Percentiles rank a stretch among this genome's conserved stretches.
Conservation (phyloP, 2,888 invertebrate genomes). For the Tenthredo notha region DNA sequence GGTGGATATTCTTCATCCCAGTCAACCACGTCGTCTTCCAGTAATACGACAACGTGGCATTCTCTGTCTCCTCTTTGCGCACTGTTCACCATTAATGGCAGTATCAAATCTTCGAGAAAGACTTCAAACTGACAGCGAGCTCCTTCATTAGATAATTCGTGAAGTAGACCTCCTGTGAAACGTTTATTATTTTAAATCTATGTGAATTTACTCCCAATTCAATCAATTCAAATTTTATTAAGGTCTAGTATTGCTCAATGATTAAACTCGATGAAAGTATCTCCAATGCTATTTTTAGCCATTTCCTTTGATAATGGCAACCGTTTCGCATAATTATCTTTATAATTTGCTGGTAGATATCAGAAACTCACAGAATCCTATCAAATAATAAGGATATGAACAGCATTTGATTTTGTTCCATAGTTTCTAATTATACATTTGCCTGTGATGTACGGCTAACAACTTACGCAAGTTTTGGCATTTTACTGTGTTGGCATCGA, state of each 20-base stretch:
- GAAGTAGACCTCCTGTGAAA: conserved; percentile 90
- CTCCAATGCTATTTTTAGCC: background rate
- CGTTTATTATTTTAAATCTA: conserved; percentile 10
- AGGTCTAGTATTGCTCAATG: background rate
- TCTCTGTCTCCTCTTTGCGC: conserved; percentile 97
- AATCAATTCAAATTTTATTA: background rate
- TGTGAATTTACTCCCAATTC: background rate
- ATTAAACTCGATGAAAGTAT: background rate
- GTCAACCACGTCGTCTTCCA: conserved; percentile 97
- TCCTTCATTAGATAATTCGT: conserved; percentile 99
- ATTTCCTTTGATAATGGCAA: background rate
- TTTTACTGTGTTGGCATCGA: conserved; percentile 96
- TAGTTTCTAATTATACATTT: background rate
- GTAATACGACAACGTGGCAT: conserved; percentile 96
- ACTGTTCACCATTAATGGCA: conserved; percentile 97
- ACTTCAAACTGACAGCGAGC: conserved; percentile 97
- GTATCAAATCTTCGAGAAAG: conserved; percentile 96
- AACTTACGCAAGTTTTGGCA: conserved; percentile 96
- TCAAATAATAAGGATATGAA: background rate
- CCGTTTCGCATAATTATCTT: background rate
- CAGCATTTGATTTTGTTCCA: background rate
- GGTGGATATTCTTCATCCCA: conserved; percentile 99
- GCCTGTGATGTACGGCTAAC: background rate
- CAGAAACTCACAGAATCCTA: background rate
- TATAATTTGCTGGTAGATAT: background rate